phyloP scores from a whole-genome alignment of 2,888 invertebrate genomes.

The Rhimphoctona megacephalus region DNA sequence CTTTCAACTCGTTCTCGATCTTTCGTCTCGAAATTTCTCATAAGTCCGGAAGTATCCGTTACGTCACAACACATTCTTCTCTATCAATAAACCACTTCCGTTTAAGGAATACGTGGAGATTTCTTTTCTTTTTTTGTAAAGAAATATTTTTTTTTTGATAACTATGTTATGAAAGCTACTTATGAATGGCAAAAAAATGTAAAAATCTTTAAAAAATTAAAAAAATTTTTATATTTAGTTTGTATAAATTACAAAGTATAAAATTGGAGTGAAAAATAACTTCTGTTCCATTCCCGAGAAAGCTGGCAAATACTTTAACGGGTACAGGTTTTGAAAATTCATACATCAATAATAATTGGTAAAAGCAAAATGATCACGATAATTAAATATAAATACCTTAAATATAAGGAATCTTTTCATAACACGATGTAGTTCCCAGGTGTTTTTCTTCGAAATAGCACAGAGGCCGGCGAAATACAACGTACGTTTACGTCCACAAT shows the following conservation, averaged over 20 bases:
- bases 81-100: conserved; percentile 65
- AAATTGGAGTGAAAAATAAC: neutral
- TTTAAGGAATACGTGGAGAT: conserved; percentile 22
- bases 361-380: conserved; percentile 17
- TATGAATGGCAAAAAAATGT: neutral
- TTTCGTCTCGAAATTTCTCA: conserved; percentile 36
- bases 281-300: neutral
- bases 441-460: conserved; percentile 9
- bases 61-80: conserved; percentile 62
- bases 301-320: neutral
- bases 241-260: neutral
- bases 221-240: neutral
- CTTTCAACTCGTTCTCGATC: conserved; percentile 16
- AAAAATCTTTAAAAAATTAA: neutral
- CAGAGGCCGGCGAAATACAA: conserved; percentile 9
- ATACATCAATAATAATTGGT: neutral
- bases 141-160: neutral
- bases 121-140: conserved; percentile 1
- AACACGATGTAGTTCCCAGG: conserved; percentile 26
- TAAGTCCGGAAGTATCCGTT: conserved; percentile 59
- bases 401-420: conserved; percentile 28
- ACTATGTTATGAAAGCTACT: neutral
- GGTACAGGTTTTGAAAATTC: neutral
- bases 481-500: conserved; percentile 31
- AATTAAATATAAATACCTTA: conserved; percentile 39